Conservation (phyloP, 1,140 invertebrate species). For the Brachionus manjavacas region DNA sequence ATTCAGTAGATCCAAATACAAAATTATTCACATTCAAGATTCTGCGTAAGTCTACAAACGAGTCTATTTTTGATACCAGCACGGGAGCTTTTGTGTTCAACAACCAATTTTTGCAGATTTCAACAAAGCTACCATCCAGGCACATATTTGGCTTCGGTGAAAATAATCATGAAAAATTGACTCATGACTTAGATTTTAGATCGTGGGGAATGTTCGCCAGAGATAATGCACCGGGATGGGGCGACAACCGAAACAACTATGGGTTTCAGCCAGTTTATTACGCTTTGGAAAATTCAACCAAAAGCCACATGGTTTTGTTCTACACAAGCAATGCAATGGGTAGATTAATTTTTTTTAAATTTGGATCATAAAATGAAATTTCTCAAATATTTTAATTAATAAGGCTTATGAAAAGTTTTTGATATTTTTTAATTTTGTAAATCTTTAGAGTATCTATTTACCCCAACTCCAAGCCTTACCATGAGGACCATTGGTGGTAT, state of each 20-base stretch:
- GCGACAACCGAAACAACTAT: constrained; percentile 22
- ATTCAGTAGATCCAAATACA: neutral
- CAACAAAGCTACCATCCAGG: constrained; percentile 35
- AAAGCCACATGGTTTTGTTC: constrained; percentile 52
- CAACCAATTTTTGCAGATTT: constrained; percentile 45
- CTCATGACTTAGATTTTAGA: constrained; percentile 1
- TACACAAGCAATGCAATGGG: constrained; percentile 51
- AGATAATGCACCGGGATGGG: constrained; percentile 28
- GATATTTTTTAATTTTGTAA: neutral
- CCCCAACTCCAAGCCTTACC: constrained; percentile 48
- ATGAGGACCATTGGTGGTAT: constrained; percentile 54
- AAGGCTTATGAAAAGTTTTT: neutral
- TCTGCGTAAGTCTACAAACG: neutral
- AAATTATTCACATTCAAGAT: constrained; percentile 17
- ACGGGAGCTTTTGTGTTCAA: constrained; percentile 41
- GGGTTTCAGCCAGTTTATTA: constrained; percentile 65
- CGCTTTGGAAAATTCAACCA: constrained; percentile 59
- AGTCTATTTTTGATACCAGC: constrained; percentile 43
- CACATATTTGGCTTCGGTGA: constrained; percentile 45
- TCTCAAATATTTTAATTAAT: constrained; percentile 44
- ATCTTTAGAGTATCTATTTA: constrained; percentile 49
- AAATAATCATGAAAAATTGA: constrained; percentile 42
- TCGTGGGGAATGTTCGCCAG: constrained; percentile 39
- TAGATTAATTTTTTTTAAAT: too few species aligned
- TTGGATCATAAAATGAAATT: too few species aligned